Evolutionary conservation across 1,140 invertebrate species (phyloP).

Genomic region (Eulimnadia texana): DNA sequence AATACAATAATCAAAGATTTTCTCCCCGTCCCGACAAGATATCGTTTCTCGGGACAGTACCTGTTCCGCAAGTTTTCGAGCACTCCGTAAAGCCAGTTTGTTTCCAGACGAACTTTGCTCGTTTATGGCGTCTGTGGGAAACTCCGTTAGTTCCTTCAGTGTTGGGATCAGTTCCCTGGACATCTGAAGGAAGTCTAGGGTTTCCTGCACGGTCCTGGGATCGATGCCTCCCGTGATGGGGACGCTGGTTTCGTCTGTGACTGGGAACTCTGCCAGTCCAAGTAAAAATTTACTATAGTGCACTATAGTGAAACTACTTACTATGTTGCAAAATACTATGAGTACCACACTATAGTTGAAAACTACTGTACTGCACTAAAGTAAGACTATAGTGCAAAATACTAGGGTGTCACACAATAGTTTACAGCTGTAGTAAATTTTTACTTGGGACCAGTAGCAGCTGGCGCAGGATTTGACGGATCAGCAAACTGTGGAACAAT

Average conservation of each 20-base stretch:
- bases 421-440: too few species aligned
- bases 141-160: not conserved
- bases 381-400: too few species aligned
- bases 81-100: constrained; percentile 60
- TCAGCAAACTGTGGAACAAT: not conserved
- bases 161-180: not conserved
- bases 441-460: not conserved
- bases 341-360: too few species aligned
- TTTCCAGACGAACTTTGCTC: constrained; percentile 49
- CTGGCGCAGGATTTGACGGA: not conserved
- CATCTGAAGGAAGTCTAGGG: not conserved
- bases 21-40: too few species aligned
- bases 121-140: not conserved
- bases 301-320: too few species aligned
- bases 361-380: too few species aligned
- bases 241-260: not conserved
- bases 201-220: not conserved
- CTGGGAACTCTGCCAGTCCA: not conserved
- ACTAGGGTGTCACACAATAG: too few species aligned
- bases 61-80: constrained; percentile 60
- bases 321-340: too few species aligned
- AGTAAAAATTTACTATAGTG: too few species aligned
- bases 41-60: too few species aligned
- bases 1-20: too few species aligned
- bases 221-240: not conserved